Base-by-base conservation (phyloP, 2,888 invertebrate genomes). In the Halictus quadricinctus region DNA sequence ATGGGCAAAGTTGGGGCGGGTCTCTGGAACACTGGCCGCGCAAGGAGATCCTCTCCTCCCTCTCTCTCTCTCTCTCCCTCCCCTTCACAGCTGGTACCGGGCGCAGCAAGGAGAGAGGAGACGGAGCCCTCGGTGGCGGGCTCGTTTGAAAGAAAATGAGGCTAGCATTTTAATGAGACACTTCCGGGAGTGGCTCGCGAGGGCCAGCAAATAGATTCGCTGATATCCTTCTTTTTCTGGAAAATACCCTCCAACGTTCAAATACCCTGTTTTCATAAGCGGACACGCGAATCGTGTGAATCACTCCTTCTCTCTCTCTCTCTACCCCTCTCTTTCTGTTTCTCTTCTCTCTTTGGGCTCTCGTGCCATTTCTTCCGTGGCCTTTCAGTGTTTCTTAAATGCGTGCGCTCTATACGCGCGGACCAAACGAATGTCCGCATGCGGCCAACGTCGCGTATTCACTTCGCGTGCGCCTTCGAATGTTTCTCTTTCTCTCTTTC, bases 91-190 rank as follows among this genome's bases (percentile, higher is more conserved):
- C 36, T 36, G 36, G 36, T 36, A 36, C 3, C 18, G n/a, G 6
- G 60, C 1, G 25, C 18, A 58, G 81, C 79, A 69, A 72, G 72
- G 73, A 43, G 50, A 74, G 60, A 80, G 77, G 84, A 77, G 79
- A 10, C 13, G 18, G 21, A 18, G 58, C 43, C 15, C 60, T 75
- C 74, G 84, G 81, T 77, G 78, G 83, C 80, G 86, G 86, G 83
- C 76, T 86, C 85, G 84, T 81, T 92, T 93, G 92, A 93, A 93
- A 92, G 91, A 93, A 93, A 93, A 93, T 89, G 90, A 90, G 90
- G 89, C 91, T 92, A 89, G 92, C 92, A 93, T 93, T 93, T 93
- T 93, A 93, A 93, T 93, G 92, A 93, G 91, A 86, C 89, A 90
- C 93, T 93, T 89, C 88, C 89, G 88, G 72, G 86, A 85, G 85